These are phyloP conservation scores for Autographa gamma DNA, from an alignment of 2,888 invertebrate genomes.

Conservation along the genomic window DNA sequence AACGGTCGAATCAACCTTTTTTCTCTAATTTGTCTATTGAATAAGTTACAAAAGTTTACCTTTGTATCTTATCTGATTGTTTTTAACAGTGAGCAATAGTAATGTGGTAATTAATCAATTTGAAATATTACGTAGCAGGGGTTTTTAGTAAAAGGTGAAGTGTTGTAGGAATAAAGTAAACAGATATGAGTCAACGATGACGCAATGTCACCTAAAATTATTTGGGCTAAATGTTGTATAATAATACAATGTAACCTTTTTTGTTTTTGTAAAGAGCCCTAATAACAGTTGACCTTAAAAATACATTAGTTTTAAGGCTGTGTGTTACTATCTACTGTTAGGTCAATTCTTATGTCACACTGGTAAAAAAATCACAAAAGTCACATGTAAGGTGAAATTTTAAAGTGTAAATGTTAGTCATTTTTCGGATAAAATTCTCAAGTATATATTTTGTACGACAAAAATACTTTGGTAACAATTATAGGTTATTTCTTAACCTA, in stretches of 20 bases:
- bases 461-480: too few relatives aligned
- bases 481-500: too few relatives aligned
- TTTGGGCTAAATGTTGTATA: background rate
- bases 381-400: too few relatives aligned
- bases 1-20: background rate
- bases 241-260: background rate
- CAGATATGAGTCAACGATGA: background rate
- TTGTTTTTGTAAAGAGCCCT: background rate
- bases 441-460: too few relatives aligned
- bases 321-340: background rate
- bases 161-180: background rate
- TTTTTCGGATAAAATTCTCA: background rate
- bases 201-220: background rate
- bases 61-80: slow-evolving; percentile 19
- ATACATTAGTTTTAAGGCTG: background rate
- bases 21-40: background rate
- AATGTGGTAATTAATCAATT: slow-evolving; percentile 34
- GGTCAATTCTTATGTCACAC: background rate
- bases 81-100: slow-evolving; percentile 23
- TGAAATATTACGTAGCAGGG: slow-evolving; percentile 14
- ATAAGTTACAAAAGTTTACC: slow-evolving; percentile 27
- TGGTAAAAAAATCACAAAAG: background rate
- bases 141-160: slow-evolving; percentile 19
- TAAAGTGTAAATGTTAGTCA: too few relatives aligned
- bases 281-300: background rate